phyloP scores from a whole-genome alignment of 2,797 vertebrate species.

The Phoxinus dragarum region DNA sequence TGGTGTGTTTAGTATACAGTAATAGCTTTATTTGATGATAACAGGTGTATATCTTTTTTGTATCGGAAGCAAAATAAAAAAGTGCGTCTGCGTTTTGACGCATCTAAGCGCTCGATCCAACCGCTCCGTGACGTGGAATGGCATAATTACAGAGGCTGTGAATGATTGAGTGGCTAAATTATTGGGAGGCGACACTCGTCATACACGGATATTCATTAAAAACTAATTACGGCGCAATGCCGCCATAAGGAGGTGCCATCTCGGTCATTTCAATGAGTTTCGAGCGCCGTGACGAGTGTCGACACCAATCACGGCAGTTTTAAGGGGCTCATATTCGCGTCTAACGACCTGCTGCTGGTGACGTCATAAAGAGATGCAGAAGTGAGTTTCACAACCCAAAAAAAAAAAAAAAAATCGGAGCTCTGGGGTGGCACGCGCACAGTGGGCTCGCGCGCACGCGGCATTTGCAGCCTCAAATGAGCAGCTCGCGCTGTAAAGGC shows the following conservation, averaged over 20 bases:
- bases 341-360: conserved; percentile 26
- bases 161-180: conserved; percentile 30
- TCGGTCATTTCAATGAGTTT: conserved; percentile 42
- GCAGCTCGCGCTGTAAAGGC: conserved; percentile 45
- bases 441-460: conserved; percentile 27
- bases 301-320: background rate
- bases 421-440: conserved; percentile 32
- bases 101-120: background rate
- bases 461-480: conserved; percentile 47
- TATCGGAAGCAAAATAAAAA: background rate
- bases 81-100: background rate
- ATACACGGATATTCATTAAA: conserved; percentile 55
- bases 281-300: background rate
- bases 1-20: background rate
- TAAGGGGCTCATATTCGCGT: background rate
- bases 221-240: conserved; percentile 38
- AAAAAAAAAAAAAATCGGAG: conserved; percentile 9
- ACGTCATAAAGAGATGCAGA: conserved; percentile 41
- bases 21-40: background rate
- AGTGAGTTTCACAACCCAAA: conserved; percentile 60
- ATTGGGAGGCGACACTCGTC: conserved; percentile 33
- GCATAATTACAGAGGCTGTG: conserved; percentile 14
- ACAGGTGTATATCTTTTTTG: background rate
- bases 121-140: background rate
- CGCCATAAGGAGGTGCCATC: conserved; percentile 25